Conservation (phyloP, 2,797 vertebrate species). For the Gymnopithys bicolor region DNA sequence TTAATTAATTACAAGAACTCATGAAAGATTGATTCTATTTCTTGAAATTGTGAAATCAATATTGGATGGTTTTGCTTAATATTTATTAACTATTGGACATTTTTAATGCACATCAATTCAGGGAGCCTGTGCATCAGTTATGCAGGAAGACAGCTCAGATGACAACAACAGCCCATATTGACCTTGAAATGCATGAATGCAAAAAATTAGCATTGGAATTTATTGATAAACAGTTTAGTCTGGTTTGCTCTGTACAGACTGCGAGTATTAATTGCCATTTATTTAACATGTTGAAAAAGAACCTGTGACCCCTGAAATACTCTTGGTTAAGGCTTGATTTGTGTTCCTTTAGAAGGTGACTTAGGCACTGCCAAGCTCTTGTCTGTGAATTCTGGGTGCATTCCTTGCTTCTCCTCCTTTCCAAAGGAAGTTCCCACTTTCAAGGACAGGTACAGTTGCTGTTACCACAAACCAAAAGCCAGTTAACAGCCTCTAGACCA, state of each 20-base stretch:
- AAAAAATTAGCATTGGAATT: not conserved
- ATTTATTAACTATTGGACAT: not conserved
- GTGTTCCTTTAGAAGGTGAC: not conserved
- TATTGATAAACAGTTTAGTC: not conserved
- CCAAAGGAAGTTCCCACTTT: not conserved
- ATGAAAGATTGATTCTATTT: not conserved
- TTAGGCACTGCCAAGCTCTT: not conserved
- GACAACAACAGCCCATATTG: not conserved
- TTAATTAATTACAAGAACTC: not conserved
- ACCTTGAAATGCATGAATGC: not conserved
- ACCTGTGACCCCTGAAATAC: not conserved
- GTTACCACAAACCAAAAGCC: not conserved
- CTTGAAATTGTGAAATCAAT: not conserved
- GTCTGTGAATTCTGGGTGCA: not conserved
- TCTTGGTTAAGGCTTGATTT: not conserved
- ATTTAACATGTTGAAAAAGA: not conserved
- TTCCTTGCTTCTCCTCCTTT: not conserved
- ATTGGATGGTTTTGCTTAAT: not conserved
- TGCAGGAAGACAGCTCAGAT: not conserved
- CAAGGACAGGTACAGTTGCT: not conserved
- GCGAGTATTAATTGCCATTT: not conserved
- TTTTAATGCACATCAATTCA: not conserved
- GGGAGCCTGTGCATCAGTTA: not conserved
- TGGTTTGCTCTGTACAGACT: not conserved
- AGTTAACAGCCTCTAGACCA: not conserved